A percentile compares a stretch with the other conserved stretches of the same genome.
These are phyloP conservation scores for Holacanthus passer DNA, from an alignment of 2,113 vertebrate species.

Conservation along the genomic window DNA sequence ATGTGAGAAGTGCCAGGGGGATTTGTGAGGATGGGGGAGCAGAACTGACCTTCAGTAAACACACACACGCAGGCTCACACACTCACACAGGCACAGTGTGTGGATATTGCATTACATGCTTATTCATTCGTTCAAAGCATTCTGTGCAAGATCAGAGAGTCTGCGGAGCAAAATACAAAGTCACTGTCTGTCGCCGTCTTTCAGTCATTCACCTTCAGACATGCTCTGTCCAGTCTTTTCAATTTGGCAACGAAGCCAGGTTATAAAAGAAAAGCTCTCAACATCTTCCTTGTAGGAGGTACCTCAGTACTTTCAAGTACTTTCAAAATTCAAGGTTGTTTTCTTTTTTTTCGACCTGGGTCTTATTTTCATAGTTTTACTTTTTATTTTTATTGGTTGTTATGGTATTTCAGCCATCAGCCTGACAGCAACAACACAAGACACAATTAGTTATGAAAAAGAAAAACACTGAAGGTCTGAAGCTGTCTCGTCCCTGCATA, in stretches of 20 bases:
- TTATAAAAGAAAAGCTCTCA: slow-evolving; percentile 13
- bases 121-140: slow-evolving; percentile 52
- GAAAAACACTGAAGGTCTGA: neutral
- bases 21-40: slow-evolving; percentile 50
- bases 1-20: slow-evolving; percentile 44
- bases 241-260: slow-evolving; percentile 7
- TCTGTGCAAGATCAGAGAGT: slow-evolving; percentile 37
- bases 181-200: slow-evolving; percentile 4
- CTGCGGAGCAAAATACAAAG: slow-evolving; percentile 14
- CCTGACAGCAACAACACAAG: neutral
- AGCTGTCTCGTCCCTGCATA: too few relatives aligned
- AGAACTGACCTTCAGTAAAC: slow-evolving; percentile 65
- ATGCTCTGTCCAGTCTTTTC: neutral
- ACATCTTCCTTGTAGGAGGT: slow-evolving; percentile 3
- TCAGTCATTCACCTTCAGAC: slow-evolving; percentile 33
- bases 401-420: neutral
- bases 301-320: neutral
- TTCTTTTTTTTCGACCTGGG: neutral
- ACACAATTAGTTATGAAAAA: neutral
- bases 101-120: slow-evolving; percentile 62
- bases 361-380: neutral
- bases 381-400: neutral
- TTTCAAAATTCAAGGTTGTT: too few relatives aligned
- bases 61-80: slow-evolving; percentile 39
- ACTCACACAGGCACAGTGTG: slow-evolving; percentile 28